Evolutionary conservation across 2,113 vertebrate genomes (phyloP).

Genomic region (Salvelinus namaycush): DNA sequence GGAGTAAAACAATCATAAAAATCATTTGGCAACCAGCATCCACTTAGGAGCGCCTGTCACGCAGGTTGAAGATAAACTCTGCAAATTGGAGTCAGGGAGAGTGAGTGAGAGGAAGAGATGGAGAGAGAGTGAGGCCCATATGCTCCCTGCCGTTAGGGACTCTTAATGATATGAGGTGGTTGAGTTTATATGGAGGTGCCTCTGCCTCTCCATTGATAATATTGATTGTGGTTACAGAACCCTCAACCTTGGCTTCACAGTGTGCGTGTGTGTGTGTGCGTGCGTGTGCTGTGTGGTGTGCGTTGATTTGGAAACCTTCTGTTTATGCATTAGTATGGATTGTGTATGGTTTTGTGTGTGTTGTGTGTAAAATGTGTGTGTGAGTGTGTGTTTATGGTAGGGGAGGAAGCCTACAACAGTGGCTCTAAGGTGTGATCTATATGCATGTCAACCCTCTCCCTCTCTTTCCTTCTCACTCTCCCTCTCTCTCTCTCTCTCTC

Average conservation of each 20-base stretch:
- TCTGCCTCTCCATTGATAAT: conserved; percentile 84
- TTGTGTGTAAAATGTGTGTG: not conserved
- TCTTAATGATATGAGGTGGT: conserved; percentile 91
- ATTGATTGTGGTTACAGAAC: conserved; percentile 92
- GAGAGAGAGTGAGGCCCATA: conserved; percentile 66
- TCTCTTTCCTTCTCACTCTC: not conserved
- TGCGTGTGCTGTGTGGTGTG: conserved; percentile 6
- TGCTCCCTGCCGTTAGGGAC: conserved; percentile 81
- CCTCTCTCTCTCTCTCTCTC: conserved; percentile 10
- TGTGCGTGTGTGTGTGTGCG: conserved; percentile 18
- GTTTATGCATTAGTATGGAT: conserved; percentile 7
- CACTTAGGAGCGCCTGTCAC: conserved; percentile 92
- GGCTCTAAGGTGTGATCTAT: not conserved
- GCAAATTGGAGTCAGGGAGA: conserved; percentile 69
- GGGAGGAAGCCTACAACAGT: not conserved
- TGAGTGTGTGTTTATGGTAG: not conserved
- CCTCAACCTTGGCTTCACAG: conserved; percentile 21
- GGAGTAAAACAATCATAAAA: conserved; percentile 94
- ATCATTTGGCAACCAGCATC: conserved; percentile 89
- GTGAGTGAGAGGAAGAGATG: not conserved
- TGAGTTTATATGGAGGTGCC: conserved; percentile 81
- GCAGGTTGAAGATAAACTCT: conserved; percentile 88
- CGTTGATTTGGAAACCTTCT: conserved; percentile 1
- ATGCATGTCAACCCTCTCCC: conserved; percentile 1
- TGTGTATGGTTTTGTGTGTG: conserved; percentile 4